Conservation (phyloP, 1,140 invertebrate genomes). For the Drosophila malerkotliana region DNA sequence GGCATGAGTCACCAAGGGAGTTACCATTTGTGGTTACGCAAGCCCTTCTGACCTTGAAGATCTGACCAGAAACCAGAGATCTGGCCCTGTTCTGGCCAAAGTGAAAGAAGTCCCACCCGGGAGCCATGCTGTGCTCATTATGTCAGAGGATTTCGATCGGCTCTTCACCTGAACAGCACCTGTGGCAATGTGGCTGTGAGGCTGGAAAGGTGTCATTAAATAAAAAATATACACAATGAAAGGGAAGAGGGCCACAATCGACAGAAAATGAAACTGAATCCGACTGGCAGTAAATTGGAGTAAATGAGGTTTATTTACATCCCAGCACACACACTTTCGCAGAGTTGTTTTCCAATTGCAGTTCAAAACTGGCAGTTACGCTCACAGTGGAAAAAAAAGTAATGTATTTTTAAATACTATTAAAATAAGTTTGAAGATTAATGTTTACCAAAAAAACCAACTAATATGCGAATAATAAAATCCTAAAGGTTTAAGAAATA, state of each 20-base stretch:
- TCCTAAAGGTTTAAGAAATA: too few species aligned
- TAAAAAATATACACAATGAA: constrained; percentile 32
- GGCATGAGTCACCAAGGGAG: constrained; percentile 11
- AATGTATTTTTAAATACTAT: background rate
- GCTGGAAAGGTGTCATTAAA: constrained; percentile 17
- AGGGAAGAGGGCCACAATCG: constrained; percentile 45
- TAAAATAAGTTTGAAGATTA: background rate
- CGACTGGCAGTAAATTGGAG: constrained; percentile 62
- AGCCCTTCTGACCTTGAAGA: constrained; percentile 42
- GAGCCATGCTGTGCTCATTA: constrained; percentile 23
- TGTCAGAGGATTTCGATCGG: constrained; percentile 27
- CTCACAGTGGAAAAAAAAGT: constrained; percentile 12
- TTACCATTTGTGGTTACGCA: constrained; percentile 8
- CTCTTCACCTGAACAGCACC: constrained; percentile 20
- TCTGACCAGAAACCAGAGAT: constrained; percentile 26
- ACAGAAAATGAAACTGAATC: constrained; percentile 55
- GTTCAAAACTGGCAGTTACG: constrained; percentile 39
- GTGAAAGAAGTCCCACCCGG: constrained; percentile 42
- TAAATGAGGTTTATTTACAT: constrained; percentile 74
- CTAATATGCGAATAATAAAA: too few species aligned
- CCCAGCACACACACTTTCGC: constrained; percentile 56
- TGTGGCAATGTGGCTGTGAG: constrained; percentile 9
- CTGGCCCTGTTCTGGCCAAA: constrained; percentile 39
- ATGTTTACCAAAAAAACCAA: background rate
- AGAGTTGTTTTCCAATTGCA: constrained; percentile 22